phyloP scores from a whole-genome alignment of 2,888 invertebrate genomes.

The Catocala fraxini region DNA sequence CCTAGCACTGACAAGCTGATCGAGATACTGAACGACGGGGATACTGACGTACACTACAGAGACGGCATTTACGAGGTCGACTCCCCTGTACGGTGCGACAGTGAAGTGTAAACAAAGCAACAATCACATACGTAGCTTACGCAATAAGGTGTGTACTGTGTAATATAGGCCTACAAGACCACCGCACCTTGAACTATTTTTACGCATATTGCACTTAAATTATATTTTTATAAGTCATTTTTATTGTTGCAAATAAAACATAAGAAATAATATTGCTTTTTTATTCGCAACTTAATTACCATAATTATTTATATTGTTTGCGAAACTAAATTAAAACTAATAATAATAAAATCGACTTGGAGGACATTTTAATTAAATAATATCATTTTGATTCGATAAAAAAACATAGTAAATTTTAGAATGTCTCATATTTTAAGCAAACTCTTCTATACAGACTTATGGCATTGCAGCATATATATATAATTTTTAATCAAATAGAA shows the following conservation, averaged over 20 bases:
- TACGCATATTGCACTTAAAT: conserved; percentile 21
- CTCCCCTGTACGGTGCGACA: conserved; percentile 61
- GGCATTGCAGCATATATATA: too few species aligned
- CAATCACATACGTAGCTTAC: conserved; percentile 26
- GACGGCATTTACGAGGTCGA: conserved; percentile 74
- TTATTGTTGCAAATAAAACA: conserved; percentile 14
- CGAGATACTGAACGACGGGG: conserved; percentile 67
- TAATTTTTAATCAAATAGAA: too few species aligned
- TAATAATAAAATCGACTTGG: too few species aligned
- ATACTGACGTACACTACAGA: conserved; percentile 60
- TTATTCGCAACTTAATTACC: background rate
- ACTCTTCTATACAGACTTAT: too few species aligned
- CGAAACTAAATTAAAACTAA: background rate
- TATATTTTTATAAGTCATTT: conserved; percentile 17
- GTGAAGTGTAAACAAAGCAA: conserved; percentile 62
- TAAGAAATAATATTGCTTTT: background rate
- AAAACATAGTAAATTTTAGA: too few species aligned
- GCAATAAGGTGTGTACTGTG: conserved; percentile 17
- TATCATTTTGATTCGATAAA: too few species aligned
- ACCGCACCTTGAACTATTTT: conserved; percentile 14
- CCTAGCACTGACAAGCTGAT: conserved; percentile 69
- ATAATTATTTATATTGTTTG: too few species aligned
- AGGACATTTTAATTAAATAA: too few species aligned
- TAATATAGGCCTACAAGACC: conserved; percentile 1
- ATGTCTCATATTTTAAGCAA: too few species aligned